Base-by-base conservation (phyloP, 1,140 invertebrate species). In the Brachionus rotundiformis region DNA sequence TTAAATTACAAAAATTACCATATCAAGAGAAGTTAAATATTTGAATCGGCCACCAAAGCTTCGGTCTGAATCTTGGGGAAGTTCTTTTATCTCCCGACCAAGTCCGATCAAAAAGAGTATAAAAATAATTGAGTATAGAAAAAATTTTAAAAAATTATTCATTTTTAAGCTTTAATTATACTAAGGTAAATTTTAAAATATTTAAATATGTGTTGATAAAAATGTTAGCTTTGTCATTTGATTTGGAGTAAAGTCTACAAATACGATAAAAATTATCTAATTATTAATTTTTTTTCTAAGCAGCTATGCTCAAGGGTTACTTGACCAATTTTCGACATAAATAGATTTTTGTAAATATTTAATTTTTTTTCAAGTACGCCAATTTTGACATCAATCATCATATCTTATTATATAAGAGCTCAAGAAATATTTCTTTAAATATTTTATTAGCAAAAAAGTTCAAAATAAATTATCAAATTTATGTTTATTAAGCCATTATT, bases 1-100 rank as follows among this genome's bases (percentile, higher is more conserved):
- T 11, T 4, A 36, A 39, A 39, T 39, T 10, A 6, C 6, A 68
- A 68, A 68, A 16, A 36, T 36, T 71, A 71, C 65, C 68, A 73
- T 73, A 31, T 73, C 68, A 44, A 73, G 19, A 13, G 68, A 44
- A 11, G 68, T 73, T 73, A 73, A 27, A 31, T 73, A 73, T 73
- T 73, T 73, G 10, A 25, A 73, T 5, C 68, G 68, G 27, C 68
- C 68, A 44, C 68, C 68, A 73, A 44, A 73, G 33, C 29, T 68
- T 33, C n/a, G 3, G 8, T 63, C 29, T 5, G 61, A 31, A 23
- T 27, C 16, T 63, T 29, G 13, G 61, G 10, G 3, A 19, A 68
- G 13, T 36, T 68, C 63, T 36, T 68, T 31, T 33, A 36, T 68
- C 36, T 68, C 36, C 5, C 63, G 29, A 3, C 63, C 27, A 3